phyloP scores from a whole-genome alignment of 2,888 invertebrate species.

The Ectobius pallidus region DNA sequence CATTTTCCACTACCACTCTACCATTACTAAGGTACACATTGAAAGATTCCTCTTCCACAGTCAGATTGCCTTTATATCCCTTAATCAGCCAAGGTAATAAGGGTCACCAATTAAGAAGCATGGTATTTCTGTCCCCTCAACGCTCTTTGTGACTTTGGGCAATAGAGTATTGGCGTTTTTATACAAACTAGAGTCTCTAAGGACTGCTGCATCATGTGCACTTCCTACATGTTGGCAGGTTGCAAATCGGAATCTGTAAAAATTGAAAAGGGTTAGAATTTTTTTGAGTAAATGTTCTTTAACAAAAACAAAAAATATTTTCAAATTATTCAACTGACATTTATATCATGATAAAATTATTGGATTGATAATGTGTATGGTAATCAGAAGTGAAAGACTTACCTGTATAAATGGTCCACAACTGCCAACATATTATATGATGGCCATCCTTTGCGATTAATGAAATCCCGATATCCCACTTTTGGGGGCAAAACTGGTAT shows the following conservation, averaged over 20 bases:
- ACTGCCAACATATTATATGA: too few relatives aligned
- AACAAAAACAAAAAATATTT: not conserved
- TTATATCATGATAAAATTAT: too few relatives aligned
- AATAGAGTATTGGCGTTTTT: not conserved
- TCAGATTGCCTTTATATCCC: too few relatives aligned
- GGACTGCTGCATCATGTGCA: not conserved
- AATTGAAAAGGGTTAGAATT: not conserved
- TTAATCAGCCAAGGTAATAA: not conserved
- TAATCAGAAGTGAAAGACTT: not conserved
- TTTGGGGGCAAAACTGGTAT: too few relatives aligned
- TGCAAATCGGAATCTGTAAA: constrained; percentile 6
- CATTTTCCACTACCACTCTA: not conserved
- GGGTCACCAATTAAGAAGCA: not conserved
- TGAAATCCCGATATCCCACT: too few relatives aligned
- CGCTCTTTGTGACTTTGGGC: not conserved
- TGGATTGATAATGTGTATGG: not conserved
- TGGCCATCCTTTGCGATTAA: too few relatives aligned
- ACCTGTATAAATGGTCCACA: constrained; percentile 45
- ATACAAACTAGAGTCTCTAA: not conserved
- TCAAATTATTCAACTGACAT: not conserved
- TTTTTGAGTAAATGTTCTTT: not conserved
- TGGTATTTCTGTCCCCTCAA: not conserved
- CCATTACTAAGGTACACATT: not conserved
- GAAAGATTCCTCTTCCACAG: too few relatives aligned
- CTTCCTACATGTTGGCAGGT: constrained; percentile 21